Evolutionary conservation across 2,113 vertebrate genomes (phyloP), one percentile per base, ranked within the genome.

Genomic region (Steatornis caripensis): DNA sequence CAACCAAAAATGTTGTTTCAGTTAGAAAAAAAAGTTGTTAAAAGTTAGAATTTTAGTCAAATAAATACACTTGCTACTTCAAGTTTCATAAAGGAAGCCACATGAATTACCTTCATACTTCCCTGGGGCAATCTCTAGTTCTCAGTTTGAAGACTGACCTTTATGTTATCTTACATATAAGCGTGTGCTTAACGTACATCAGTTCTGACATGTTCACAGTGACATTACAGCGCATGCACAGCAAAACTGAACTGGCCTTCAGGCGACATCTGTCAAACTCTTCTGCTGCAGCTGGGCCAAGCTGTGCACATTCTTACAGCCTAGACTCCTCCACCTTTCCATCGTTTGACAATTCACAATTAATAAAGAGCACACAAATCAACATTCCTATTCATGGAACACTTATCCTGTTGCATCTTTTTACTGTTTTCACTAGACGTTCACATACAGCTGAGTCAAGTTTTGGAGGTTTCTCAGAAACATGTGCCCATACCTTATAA

Each of bases 401-500:
- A 32, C 20, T 60, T 68, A 22, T 19, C 22, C 78, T 76, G 14
- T 13, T 84, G 37, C 10, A 49, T 21, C 10, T 84, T 85, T 55
- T 32, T 12, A 32, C 11, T 66, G 19, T 85, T 84, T 92, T 89
- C 89, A 93, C 61, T 62, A 92, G 86, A 85, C 60, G 53, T 87
- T 82, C 53, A 68, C 19, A 71, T 15, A n/a, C 2, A 78, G 20
- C n/a, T 66, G 49, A 78, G 34, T 29, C 66, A 84, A 57, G 62
- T 49, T 94, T 46, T 82, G 41, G 20, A 72, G 37, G 24, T 39
- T 57, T 74, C 65, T 66, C 51, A 92, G 17, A 91, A 92, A 30
- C 12, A 41, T 26, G 39, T 54, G n/a, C 8, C 83, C 96, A 94
- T 98, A 99, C 99, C 99, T 99, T 99, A 94, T 99, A 99, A 97